Conservation (phyloP, 2,888 invertebrate genomes). For the Meloe dianella region DNA sequence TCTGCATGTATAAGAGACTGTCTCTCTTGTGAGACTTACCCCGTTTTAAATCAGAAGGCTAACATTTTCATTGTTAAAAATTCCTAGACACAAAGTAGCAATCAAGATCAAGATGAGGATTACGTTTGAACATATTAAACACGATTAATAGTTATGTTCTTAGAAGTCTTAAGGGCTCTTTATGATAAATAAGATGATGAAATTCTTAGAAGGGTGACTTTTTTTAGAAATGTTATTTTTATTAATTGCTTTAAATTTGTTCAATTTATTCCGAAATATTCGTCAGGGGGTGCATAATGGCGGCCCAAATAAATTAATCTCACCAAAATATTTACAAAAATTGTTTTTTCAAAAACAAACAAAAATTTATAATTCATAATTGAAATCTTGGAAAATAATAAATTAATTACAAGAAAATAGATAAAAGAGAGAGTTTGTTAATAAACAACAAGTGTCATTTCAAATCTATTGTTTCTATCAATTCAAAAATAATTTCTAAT, state of each 20-base stretch:
- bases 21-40: too few species aligned
- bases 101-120: not conserved
- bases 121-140: not conserved
- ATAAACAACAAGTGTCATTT: not conserved
- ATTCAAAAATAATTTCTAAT: not conserved
- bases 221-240: not conserved
- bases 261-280: not conserved
- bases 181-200: too few species aligned
- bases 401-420: not conserved
- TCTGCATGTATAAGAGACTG: too few species aligned
- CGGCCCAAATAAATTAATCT: not conserved
- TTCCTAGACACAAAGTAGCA: not conserved
- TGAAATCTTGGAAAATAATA: not conserved
- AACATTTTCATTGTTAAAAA: too few species aligned
- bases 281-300: not conserved
- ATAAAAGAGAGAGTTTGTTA: not conserved
- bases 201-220: not conserved
- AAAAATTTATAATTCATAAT: too few species aligned
- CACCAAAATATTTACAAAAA: not conserved
- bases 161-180: not conserved
- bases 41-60: too few species aligned
- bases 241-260: not conserved
- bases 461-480: not conserved
- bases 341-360: not conserved
- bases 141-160: not conserved